Evolutionary conservation across 2,113 vertebrate genomes (phyloP), one percentile per base, ranked within the genome.

Genomic region (Ctenodactylus gundi): DNA sequence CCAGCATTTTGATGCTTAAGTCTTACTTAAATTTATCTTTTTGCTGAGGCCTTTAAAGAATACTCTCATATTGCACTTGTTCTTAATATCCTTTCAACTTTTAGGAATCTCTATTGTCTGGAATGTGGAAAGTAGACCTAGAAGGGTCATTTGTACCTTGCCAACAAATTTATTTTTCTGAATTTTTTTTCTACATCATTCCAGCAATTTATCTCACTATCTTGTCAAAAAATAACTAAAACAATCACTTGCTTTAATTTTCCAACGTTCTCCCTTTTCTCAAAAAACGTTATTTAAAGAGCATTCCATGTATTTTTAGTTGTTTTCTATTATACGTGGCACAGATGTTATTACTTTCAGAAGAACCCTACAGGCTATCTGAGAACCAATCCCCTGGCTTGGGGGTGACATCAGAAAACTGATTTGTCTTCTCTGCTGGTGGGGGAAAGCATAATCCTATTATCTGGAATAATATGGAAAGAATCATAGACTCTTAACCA

Each of bases 391-490:
- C 94, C 96, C 94, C 90, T 96, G 96, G 92, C 97, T 97, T 97
- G 95, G 96, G 97, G 97, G 76, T 96, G 94, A 96, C 97, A 97
- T 96, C 96, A 97, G 95, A 95, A 53, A 94, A 97, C 76, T 94
- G 3, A 97, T 97, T 95, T 97, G 93, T 97, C 97, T 97, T 97
- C 96, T 97, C 96, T 97, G 91, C 94, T 97, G 85, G 94, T 95
- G 95, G 80, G 91, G 97, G 95, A 98, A 97, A 88, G 95, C 93
- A 92, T 97, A 96, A 94, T 96, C 98, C 98, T 98, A 98, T 98
- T 98, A 97, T 98, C 98, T 98, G 98, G 98, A 98, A 98, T 98
- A 98, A 98, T 98, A 97, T 98, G 98, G 98, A 98, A 98, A 98
- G 96, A 98, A 97, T 98, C 98, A 98, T 98, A 98, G 97, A 98